Percentiles rank a stretch among this genome's conserved stretches.
Conservation (phyloP, 2,113 vertebrate genomes). For the Callaeas wilsoni region DNA sequence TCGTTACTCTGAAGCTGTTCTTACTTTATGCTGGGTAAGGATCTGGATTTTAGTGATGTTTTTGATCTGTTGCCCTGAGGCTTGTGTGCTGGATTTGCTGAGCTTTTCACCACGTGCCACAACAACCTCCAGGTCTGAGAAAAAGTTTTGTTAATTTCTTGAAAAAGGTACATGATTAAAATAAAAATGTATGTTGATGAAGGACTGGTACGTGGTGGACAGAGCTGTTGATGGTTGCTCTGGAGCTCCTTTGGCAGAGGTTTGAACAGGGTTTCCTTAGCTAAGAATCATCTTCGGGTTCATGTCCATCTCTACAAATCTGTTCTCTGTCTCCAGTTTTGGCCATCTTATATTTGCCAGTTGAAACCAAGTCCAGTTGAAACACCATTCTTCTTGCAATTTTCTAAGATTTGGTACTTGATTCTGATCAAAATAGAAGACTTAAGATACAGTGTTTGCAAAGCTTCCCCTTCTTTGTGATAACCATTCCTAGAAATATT, state of each 20-base stretch:
- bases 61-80: background rate
- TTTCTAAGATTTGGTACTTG: background rate
- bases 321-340: background rate
- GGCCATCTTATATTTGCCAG: background rate
- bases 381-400: background rate
- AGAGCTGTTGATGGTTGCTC: background rate
- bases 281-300: background rate
- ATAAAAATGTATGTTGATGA: background rate
- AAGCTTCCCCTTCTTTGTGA: background rate
- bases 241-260: background rate
- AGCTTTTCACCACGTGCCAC: background rate
- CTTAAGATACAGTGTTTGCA: background rate
- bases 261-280: background rate
- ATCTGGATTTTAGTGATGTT: background rate
- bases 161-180: background rate
- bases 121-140: background rate
- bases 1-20: background rate
- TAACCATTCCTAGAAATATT: background rate
- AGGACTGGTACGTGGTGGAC: background rate
- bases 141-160: background rate
- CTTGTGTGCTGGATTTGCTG: background rate
- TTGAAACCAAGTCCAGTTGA: background rate
- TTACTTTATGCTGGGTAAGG: background rate
- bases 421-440: background rate
- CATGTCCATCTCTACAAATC: fast-evolving